Evolutionary conservation across 2,797 vertebrate species (phyloP).

Genomic region (Distichodus sexfasciatus): DNA sequence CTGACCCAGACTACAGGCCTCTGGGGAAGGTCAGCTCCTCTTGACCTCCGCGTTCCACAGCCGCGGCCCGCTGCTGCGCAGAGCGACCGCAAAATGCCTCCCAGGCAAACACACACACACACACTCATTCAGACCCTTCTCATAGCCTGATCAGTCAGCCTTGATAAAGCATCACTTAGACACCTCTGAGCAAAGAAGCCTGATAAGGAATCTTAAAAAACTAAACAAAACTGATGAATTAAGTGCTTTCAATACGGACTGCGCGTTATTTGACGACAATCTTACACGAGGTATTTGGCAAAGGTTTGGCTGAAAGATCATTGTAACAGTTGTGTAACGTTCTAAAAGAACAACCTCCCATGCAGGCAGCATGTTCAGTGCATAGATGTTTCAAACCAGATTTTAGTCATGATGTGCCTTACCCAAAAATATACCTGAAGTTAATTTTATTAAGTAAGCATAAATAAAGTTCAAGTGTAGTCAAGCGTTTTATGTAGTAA

Average conservation of each 20-base stretch:
- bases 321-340: too few relatives aligned
- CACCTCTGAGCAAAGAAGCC: neutral
- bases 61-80: slow-evolving; percentile 26
- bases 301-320: too few relatives aligned
- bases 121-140: slow-evolving; percentile 10
- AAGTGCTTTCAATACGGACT: neutral
- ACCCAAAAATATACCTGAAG: too few relatives aligned
- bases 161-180: neutral
- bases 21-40: slow-evolving; percentile 66
- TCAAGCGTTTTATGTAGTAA: too few relatives aligned
- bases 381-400: too few relatives aligned
- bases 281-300: too few relatives aligned
- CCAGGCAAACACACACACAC: slow-evolving; percentile 35
- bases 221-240: neutral
- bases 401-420: too few relatives aligned
- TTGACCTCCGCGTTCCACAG: slow-evolving; percentile 69
- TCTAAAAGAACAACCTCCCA: too few relatives aligned
- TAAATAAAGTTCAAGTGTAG: too few relatives aligned
- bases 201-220: neutral
- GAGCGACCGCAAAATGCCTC: slow-evolving; percentile 52
- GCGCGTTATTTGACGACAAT: too few relatives aligned
- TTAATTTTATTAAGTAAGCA: too few relatives aligned
- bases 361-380: too few relatives aligned
- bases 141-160: neutral
- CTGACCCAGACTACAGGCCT: slow-evolving; percentile 60